Percentiles rank a stretch among this genome's conserved stretches.
Conservation (phyloP, 2,888 invertebrate species). For the Athalia rosae region DNA sequence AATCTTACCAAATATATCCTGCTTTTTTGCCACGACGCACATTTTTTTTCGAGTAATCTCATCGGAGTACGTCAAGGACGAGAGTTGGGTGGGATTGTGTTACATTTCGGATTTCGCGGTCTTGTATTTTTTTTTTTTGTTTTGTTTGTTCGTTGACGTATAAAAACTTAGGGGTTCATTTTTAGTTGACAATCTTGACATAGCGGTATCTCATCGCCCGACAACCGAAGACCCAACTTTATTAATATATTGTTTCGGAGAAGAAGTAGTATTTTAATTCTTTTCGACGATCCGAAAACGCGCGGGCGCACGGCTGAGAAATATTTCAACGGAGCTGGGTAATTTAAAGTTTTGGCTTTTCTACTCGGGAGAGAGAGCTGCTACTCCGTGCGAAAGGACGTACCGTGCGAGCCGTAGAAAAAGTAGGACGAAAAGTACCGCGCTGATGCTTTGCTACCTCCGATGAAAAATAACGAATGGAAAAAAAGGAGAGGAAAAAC, state of each 20-base stretch:
- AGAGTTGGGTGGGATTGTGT: no score
- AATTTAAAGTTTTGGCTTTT: neutral
- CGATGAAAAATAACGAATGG: neutral
- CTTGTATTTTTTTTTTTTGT: neutral
- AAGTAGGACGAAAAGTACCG: neutral
- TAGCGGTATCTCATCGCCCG: slow-evolving; percentile 1
- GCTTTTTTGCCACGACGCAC: no score
- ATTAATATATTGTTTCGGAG: slow-evolving; percentile 17
- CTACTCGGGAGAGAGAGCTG: no score
- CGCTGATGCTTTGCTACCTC: slow-evolving; percentile 15
- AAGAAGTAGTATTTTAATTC: slow-evolving; percentile 10
- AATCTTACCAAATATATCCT: no score
- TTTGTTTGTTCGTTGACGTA: slow-evolving; percentile 20
- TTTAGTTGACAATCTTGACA: slow-evolving; percentile 9
- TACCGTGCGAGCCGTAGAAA: no score
- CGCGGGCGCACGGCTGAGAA: neutral
- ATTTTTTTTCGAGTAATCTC: no score
- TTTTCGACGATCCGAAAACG: neutral
- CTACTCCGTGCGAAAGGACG: neutral
- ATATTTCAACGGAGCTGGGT: slow-evolving; percentile 20
- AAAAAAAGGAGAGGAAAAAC: neutral
- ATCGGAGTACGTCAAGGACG: no score
- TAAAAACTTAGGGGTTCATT: slow-evolving; percentile 19
- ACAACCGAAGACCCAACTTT: slow-evolving; percentile 3
- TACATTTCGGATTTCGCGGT: no score